These are phyloP conservation scores for Lissocephala sabroskyi DNA, from an alignment of 2,888 invertebrate genomes.

Conservation along the genomic window DNA sequence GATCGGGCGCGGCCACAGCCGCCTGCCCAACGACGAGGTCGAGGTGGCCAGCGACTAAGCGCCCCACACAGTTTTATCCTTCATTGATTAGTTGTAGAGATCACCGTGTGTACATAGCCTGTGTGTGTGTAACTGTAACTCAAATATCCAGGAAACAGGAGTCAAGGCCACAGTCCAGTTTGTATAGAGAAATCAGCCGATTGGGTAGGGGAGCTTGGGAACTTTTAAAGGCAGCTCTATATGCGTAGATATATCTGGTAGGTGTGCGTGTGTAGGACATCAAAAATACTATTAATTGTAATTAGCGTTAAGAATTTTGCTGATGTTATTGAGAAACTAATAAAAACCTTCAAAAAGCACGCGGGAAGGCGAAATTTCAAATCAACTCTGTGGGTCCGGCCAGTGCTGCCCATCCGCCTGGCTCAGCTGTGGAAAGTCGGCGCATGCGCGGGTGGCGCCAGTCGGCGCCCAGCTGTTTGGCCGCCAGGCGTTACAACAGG, in stretches of 20 bases:
- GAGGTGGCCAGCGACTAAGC: slow-evolving; percentile 58
- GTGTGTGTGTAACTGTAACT: too few species aligned
- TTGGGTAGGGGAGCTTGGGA: too few species aligned
- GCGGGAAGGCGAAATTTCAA: not conserved
- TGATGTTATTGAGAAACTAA: slow-evolving; percentile 58
- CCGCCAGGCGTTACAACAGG: slow-evolving; percentile 26
- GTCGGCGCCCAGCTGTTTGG: slow-evolving; percentile 41
- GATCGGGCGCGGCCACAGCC: slow-evolving; percentile 66
- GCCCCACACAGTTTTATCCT: too few species aligned
- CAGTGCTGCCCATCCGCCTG: slow-evolving; percentile 23
- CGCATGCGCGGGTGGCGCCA: slow-evolving; percentile 32
- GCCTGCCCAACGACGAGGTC: slow-evolving; percentile 34
- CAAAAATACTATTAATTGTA: slow-evolving; percentile 53
- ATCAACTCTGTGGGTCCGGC: not conserved
- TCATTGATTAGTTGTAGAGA: too few species aligned
- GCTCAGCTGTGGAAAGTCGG: slow-evolving; percentile 19
- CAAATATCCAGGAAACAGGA: slow-evolving; percentile 8
- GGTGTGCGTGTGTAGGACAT: slow-evolving; percentile 18
- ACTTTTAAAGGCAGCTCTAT: slow-evolving; percentile 10
- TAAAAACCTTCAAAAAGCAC: slow-evolving; percentile 14
- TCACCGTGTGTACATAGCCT: too few species aligned
- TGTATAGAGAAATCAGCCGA: slow-evolving; percentile 17
- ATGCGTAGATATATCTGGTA: slow-evolving; percentile 26
- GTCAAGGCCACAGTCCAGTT: slow-evolving; percentile 38
- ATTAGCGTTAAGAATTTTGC: slow-evolving; percentile 51